Evolutionary conservation across 53 echinoderm and acorn worm genomes (phyloP).

Genomic region (Echinometra lucunter): DNA sequence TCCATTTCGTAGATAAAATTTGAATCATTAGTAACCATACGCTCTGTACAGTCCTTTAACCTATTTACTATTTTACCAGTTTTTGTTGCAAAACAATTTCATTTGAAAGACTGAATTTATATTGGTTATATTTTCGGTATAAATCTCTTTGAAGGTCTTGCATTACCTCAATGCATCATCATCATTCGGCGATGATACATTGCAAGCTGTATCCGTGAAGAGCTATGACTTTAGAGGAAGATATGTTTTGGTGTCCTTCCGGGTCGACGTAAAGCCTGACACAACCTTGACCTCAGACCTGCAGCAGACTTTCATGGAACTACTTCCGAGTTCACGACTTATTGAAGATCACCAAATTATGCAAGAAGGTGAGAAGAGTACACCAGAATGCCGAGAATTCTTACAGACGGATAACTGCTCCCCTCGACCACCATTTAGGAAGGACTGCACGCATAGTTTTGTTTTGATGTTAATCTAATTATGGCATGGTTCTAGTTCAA

Average conservation of each 20-base stretch:
- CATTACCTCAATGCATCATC: neutral
- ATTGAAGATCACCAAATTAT: constrained; percentile 13
- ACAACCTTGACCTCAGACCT: neutral
- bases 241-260: neutral
- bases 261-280: neutral
- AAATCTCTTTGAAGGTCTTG: constrained; percentile 17
- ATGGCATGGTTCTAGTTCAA: too few species aligned
- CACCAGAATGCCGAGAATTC: neutral
- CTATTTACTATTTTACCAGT: too few species aligned
- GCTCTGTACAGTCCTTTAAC: too few species aligned
- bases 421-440: too few species aligned
- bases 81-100: neutral
- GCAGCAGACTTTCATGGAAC: neutral
- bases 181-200: neutral
- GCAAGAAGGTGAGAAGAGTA: neutral
- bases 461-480: too few species aligned
- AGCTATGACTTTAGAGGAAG: neutral
- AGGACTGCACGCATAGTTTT: too few species aligned
- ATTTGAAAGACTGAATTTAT: neutral
- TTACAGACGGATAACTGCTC: too few species aligned
- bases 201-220: neutral
- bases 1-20: too few species aligned
- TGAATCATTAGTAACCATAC: too few species aligned
- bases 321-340: neutral
- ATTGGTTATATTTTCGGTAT: neutral